These are phyloP conservation scores for Sitodiplosis mosellana DNA, from an alignment of 1,140 invertebrate genomes.

Conservation along the genomic window DNA sequence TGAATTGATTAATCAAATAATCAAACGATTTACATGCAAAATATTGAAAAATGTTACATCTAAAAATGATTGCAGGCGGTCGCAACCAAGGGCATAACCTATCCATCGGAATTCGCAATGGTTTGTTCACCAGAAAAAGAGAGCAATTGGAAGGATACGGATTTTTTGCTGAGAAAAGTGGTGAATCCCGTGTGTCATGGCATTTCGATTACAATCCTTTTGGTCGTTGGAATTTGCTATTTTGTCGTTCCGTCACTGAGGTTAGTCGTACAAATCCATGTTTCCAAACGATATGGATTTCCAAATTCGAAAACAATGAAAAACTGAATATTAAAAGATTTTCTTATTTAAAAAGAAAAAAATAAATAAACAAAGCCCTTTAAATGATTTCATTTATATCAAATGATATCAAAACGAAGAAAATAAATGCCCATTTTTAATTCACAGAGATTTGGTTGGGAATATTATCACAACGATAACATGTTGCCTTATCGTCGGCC, in stretches of 20 bases:
- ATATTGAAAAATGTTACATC: too few relatives aligned
- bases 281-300: too few relatives aligned
- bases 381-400: too few relatives aligned
- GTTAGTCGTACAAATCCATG: constrained; percentile 10
- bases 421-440: too few relatives aligned
- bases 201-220: constrained; percentile 45
- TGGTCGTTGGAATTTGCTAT: constrained; percentile 60
- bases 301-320: too few relatives aligned
- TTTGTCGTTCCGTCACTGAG: constrained; percentile 61
- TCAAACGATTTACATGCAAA: too few relatives aligned
- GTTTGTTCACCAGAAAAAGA: constrained; percentile 52
- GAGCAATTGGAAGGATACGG: constrained; percentile 44
- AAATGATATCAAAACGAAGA: too few relatives aligned
- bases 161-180: constrained; percentile 51
- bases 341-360: too few relatives aligned
- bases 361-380: too few relatives aligned
- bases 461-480: constrained; percentile 67
- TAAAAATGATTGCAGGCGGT: too few relatives aligned
- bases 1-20: too few relatives aligned
- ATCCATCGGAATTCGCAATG: constrained; percentile 39
- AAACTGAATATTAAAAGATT: too few relatives aligned
- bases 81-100: constrained; percentile 8
- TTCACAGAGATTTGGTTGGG: constrained; percentile 48
- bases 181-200: constrained; percentile 56
- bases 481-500: constrained; percentile 51